Conservation (phyloP, 2,888 invertebrate species). For the Axea sp. region DNA sequence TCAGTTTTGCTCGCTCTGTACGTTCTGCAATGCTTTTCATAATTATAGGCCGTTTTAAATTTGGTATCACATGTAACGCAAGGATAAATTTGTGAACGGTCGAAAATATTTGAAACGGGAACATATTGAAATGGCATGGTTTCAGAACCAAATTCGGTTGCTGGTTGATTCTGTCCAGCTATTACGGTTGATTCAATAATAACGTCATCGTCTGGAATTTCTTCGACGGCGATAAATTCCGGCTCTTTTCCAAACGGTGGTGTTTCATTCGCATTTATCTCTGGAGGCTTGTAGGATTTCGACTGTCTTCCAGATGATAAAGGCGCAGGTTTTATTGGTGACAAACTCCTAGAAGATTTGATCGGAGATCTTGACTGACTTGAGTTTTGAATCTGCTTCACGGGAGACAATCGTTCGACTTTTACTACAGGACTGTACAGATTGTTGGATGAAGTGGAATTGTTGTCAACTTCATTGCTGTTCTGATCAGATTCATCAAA, state of each 20-base stretch:
- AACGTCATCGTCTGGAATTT: not conserved
- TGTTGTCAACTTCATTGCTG: too few species aligned
- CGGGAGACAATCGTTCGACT: conserved; percentile 27
- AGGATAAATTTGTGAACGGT: conserved; percentile 14
- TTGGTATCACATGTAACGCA: conserved; percentile 44
- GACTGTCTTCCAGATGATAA: not conserved
- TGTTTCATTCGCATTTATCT: not conserved
- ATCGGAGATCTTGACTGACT: conserved; percentile 1
- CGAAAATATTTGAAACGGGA: not conserved
- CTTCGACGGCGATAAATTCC: not conserved
- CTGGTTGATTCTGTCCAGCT: too few species aligned
- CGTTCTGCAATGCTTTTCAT: conserved; percentile 29
- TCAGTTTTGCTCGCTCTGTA: conserved; percentile 4
- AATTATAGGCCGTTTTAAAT: conserved; percentile 44
- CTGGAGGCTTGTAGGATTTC: not conserved
- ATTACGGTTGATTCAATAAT: not conserved
- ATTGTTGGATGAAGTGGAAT: too few species aligned
- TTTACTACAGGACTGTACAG: conserved; percentile 37
- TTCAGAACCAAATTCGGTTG: not conserved
- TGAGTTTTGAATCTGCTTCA: conserved; percentile 2
- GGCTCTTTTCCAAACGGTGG: not conserved
- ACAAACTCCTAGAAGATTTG: conserved; percentile 1
- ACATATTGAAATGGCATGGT: not conserved
- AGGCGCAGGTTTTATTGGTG: too few species aligned
- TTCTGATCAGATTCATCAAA: not conserved